Evolutionary conservation across 2,797 vertebrate genomes (phyloP).

Genomic region (Phoxinus dragarum): DNA sequence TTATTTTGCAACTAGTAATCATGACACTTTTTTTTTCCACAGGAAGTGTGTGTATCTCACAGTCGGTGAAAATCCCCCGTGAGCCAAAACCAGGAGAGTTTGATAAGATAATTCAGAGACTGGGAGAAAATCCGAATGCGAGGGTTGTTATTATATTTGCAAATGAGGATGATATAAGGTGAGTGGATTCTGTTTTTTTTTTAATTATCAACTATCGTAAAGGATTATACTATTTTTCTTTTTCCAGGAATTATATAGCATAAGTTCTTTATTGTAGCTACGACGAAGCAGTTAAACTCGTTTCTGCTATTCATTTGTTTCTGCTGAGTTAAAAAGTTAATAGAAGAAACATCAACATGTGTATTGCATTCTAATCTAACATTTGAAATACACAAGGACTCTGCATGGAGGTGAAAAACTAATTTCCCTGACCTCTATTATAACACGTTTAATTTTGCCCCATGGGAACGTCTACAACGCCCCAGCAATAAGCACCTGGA

Average conservation of each 20-base stretch:
- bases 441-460: slow-evolving; percentile 13
- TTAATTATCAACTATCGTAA: background rate
- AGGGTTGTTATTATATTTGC: slow-evolving; percentile 94
- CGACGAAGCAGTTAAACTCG: background rate
- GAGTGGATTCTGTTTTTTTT: slow-evolving; percentile 51
- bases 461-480: slow-evolving; percentile 27
- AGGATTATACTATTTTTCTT: background rate
- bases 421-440: slow-evolving; percentile 42
- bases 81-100: slow-evolving; percentile 92
- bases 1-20: background rate
- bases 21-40: slow-evolving; percentile 41
- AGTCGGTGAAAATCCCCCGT: slow-evolving; percentile 96
- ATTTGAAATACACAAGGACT: slow-evolving; percentile 7
- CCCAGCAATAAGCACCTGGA: slow-evolving; percentile 48
- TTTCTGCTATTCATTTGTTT: background rate
- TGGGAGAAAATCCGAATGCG: slow-evolving; percentile 93
- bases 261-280: background rate
- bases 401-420: slow-evolving; percentile 8
- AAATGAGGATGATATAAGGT: slow-evolving; percentile 98
- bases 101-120: slow-evolving; percentile 93
- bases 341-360: slow-evolving; percentile 5
- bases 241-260: background rate
- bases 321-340: background rate
- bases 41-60: slow-evolving; percentile 95
- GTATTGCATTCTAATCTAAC: background rate